A percentile compares a stretch with the other conserved stretches of the same genome.
phyloP scores from a whole-genome alignment of 2,888 invertebrate genomes.

The Thecocarcelia acutangulata region DNA sequence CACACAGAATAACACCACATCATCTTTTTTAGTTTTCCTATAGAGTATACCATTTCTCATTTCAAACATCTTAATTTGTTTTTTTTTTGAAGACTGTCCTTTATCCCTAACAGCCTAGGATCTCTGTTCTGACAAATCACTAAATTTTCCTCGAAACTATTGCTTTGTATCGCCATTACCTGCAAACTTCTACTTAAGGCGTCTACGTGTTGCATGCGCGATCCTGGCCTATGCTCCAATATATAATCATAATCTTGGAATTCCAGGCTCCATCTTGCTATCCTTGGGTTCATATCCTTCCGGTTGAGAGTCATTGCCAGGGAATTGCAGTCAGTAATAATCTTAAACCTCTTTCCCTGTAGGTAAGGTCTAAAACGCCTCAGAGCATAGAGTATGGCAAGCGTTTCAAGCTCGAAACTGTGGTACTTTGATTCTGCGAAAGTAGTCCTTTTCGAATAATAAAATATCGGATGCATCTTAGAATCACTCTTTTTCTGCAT shows the following conservation, averaged over 20 bases:
- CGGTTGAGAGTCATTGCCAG: no score
- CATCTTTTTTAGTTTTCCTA: background rate
- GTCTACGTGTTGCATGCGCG: no score
- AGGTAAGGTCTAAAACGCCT: background rate
- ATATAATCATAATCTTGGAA: no score
- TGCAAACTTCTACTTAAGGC: no score
- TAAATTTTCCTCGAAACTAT: no score
- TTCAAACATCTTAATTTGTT: no score
- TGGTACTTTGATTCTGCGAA: background rate
- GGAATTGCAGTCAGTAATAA: background rate
- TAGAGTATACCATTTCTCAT: background rate
- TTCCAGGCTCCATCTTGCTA: no score
- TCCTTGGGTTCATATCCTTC: no score
- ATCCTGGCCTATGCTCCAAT: no score
- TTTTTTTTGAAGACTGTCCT: background rate
- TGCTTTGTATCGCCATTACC: no score
- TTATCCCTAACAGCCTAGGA: background rate
- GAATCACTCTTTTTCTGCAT: background rate
- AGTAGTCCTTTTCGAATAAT: background rate
- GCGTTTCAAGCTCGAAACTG: background rate
- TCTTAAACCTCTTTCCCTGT: background rate
- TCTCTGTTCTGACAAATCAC: conserved; percentile 11
- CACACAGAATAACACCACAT: background rate
- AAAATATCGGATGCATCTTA: background rate
- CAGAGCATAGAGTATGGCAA: background rate